phyloP scores from a whole-genome alignment of 2,888 invertebrate genomes.

The Meghimatium bilineatum region DNA sequence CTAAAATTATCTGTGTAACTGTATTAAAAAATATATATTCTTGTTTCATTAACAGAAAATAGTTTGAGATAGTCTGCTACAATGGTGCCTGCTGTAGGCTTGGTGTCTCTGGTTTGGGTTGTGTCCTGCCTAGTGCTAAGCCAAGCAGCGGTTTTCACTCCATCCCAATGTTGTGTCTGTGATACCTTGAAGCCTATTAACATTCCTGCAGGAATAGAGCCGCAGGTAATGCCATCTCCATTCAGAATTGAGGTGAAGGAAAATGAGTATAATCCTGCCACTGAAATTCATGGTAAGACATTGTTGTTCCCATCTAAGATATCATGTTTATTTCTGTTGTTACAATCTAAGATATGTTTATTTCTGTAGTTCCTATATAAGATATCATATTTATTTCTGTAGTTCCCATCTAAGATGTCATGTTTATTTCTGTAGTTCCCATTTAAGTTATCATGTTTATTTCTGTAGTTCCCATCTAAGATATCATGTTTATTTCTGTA shows the following conservation, averaged over 20 bases:
- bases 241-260: constrained; percentile 60
- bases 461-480: no score
- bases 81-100: constrained; percentile 37
- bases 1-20: no score
- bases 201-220: constrained; percentile 43
- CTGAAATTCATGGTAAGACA: constrained; percentile 56
- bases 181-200: constrained; percentile 53
- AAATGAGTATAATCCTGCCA: constrained; percentile 48
- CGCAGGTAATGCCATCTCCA: constrained; percentile 65
- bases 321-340: no score
- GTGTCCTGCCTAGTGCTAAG: constrained; percentile 16
- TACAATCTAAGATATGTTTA: no score
- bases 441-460: no score
- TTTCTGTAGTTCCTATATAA: no score
- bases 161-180: constrained; percentile 61
- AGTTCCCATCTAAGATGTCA: no score
- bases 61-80: neutral
- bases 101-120: constrained; percentile 36
- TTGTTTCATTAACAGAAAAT: neutral
- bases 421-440: no score
- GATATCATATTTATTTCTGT: no score
- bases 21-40: no score
- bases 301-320: neutral
- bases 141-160: constrained; percentile 46
- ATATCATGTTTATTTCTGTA: no score